Evolutionary conservation across 1,140 invertebrate genomes (phyloP), one percentile per base, ranked within the genome.

Genomic region (Drosophila simulans): DNA sequence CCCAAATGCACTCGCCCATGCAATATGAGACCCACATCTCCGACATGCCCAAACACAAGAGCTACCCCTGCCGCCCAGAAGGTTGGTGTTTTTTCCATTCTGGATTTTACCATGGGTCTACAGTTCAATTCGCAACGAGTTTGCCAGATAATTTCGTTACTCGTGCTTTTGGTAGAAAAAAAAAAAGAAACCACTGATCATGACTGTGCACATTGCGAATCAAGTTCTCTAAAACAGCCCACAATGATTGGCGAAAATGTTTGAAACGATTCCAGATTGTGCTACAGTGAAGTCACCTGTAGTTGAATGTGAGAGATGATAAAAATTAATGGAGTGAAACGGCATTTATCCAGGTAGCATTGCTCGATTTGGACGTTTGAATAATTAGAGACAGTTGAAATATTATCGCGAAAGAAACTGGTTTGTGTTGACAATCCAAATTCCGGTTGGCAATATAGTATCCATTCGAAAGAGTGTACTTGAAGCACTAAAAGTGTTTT

Each of bases 171-270:
- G 34, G 64, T 40, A 15, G n/a, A n/a, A n/a, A 25, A 59, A 77
- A 76, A 64, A 76, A 22, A 22, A 22, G 20, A 22, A 76, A 57
- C 62, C 59, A 75, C 62, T 43, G 74, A 69, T 68, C 73, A 57
- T 77, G 74, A 77, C 74, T 35, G 51, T 35, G 74, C 73, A 70
- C 39, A 77, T 62, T 62, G 40, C 27, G 63, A 77, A 60, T 77
- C 74, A 43, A 62, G 74, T 69, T 77, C 71, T 57, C 65, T 40
- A 57, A 71, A 77, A 77, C 64, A 59, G 64, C 64, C 45, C 56
- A 69, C 64, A 77, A 77, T 77, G 74, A 77, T 57, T 77, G 64
- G 74, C 74, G 57, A 70, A 77, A 77, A 62, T 77, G 51, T 55
- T 77, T 68, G 56, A 66, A 76, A 49, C 40, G 48, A 48, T 72